Evolutionary conservation across 1,140 invertebrate species (phyloP).

Genomic region (Marisa cornuarietis): DNA sequence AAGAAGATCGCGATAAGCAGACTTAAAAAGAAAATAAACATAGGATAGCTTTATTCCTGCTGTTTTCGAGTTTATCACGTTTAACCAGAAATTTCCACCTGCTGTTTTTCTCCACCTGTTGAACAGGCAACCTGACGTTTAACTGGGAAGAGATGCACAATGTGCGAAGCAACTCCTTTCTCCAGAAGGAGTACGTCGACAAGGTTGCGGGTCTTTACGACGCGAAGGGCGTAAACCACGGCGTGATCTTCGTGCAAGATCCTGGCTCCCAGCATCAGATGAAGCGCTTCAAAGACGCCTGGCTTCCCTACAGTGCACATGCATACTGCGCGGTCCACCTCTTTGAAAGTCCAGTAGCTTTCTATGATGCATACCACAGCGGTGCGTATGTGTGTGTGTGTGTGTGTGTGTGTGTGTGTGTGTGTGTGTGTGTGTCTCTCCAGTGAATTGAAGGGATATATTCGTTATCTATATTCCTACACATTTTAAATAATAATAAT

Average conservation of each 20-base stretch:
- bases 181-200: conserved; percentile 38
- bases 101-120: no score
- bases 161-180: conserved; percentile 30
- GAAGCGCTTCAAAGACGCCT: conserved; percentile 35
- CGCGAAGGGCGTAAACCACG: conserved; percentile 32
- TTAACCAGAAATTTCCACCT: no score
- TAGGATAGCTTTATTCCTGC: no score
- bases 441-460: no score
- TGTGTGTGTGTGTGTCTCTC: no score
- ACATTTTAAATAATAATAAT: no score
- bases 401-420: no score
- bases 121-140: conserved; percentile 30
- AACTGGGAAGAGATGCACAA: conserved; percentile 38
- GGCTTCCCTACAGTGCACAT: conserved; percentile 35
- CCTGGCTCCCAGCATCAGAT: conserved; percentile 25
- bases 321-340: conserved; percentile 32
- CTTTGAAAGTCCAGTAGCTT: conserved; percentile 29
- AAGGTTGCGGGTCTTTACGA: conserved; percentile 26
- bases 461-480: no score
- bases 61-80: no score
- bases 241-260: conserved; percentile 35
- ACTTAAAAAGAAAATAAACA: no score
- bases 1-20: no score
- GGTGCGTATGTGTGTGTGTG: conserved; percentile 23
- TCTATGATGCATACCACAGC: conserved; percentile 23